phyloP scores from a whole-genome alignment of 2,888 invertebrate species.

The Dicycla oo region DNA sequence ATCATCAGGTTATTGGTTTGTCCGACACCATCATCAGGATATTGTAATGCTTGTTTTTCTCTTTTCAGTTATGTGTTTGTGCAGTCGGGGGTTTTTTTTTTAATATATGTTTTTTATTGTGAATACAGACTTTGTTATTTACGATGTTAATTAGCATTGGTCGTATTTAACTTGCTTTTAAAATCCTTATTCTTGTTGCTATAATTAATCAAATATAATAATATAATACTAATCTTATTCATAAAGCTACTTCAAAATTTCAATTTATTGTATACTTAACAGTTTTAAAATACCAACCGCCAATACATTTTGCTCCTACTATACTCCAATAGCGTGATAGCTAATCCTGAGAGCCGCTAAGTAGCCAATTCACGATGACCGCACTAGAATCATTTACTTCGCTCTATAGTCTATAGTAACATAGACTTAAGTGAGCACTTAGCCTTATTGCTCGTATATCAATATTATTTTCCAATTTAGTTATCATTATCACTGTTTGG shows the following conservation, averaged over 20 bases:
- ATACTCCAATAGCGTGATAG: conserved; percentile 68
- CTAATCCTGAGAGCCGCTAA: conserved; percentile 70
- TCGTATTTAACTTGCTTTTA: neutral
- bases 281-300: conserved; percentile 3
- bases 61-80: too few relatives aligned
- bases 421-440: conserved; percentile 63
- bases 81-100: too few relatives aligned
- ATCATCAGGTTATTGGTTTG: too few relatives aligned
- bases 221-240: neutral
- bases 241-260: neutral
- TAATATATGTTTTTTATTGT: too few relatives aligned
- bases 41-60: too few relatives aligned
- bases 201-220: too few relatives aligned
- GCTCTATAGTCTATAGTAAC: conserved; percentile 40
- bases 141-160: neutral
- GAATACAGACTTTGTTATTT: neutral
- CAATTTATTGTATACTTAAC: neutral
- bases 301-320: conserved; percentile 47
- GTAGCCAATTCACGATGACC: conserved; percentile 66
- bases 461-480: conserved; percentile 63
- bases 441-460: conserved; percentile 66
- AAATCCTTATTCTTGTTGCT: neutral
- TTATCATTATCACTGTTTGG: conserved; percentile 47
- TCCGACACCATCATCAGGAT: too few relatives aligned
- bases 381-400: conserved; percentile 55